A percentile compares a stretch with the other conserved stretches of the same genome.
Conservation (phyloP, 2,113 vertebrate species). For the Salvelinus alpinus region DNA sequence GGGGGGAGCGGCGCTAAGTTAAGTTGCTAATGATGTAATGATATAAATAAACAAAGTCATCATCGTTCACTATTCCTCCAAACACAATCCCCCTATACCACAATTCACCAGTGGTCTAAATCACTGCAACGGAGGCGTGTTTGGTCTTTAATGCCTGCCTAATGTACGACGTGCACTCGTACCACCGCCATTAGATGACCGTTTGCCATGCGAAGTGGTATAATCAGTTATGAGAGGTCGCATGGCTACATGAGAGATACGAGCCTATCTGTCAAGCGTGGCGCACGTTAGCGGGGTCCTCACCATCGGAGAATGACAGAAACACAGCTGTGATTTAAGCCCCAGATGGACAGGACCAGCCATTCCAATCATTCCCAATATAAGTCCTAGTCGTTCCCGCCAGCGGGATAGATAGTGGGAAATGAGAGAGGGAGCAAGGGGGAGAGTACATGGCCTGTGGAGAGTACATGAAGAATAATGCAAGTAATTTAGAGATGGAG, state of each 20-base stretch:
- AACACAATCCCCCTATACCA: slow-evolving; percentile 25
- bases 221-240: slow-evolving; percentile 54
- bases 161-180: slow-evolving; percentile 38
- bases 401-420: neutral
- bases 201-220: slow-evolving; percentile 6
- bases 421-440: neutral
- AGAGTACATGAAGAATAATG: neutral
- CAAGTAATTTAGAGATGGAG: neutral
- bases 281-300: neutral
- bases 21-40: slow-evolving; percentile 43
- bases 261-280: slow-evolving; percentile 39
- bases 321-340: slow-evolving; percentile 18
- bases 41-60: slow-evolving; percentile 30
- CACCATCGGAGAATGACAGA: neutral
- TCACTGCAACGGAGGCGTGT: slow-evolving; percentile 19
- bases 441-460: neutral
- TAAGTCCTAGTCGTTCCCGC: neutral
- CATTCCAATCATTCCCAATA: slow-evolving; percentile 20
- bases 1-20: neutral
- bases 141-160: slow-evolving; percentile 39
- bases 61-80: slow-evolving; percentile 36
- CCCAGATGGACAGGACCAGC: slow-evolving; percentile 17
- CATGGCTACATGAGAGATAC: slow-evolving; percentile 22
- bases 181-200: slow-evolving; percentile 27
- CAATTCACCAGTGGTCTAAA: slow-evolving; percentile 32